phyloP scores from a whole-genome alignment of 2,113 vertebrate species.

The Corydoras sp. region DNA sequence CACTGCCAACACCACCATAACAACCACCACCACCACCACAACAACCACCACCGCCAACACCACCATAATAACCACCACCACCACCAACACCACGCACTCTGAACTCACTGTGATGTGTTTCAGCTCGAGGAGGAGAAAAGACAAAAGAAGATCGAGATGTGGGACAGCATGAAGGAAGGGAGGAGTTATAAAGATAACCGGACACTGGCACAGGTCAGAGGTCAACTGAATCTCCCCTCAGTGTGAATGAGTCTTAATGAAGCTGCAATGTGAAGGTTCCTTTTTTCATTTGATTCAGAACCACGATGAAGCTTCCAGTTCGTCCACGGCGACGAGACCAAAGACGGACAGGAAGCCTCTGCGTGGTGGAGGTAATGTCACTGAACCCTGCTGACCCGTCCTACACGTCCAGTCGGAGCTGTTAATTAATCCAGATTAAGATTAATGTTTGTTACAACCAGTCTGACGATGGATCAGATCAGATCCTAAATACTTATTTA shows the following conservation, averaged over 20 bases:
- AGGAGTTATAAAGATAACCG: constrained; percentile 71
- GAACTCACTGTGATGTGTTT: neutral
- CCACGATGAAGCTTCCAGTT: constrained; percentile 57
- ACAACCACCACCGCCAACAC: no score
- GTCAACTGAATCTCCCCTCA: neutral
- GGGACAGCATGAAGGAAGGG: constrained; percentile 86
- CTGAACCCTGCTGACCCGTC: neutral
- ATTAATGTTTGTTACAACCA: no score
- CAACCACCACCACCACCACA: no score
- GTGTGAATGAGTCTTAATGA: neutral
- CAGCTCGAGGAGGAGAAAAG: constrained; percentile 86
- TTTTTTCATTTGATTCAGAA: constrained; percentile 53
- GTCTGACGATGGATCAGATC: no score
- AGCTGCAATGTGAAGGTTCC: neutral
- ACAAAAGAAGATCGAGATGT: constrained; percentile 80
- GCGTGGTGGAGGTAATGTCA: constrained; percentile 67
- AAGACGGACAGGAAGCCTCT: constrained; percentile 76
- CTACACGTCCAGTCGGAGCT: no score
- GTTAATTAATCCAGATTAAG: no score
- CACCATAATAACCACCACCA: no score
- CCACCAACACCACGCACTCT: no score
- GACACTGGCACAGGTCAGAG: constrained; percentile 62
- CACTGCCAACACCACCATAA: no score
- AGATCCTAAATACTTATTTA: no score
- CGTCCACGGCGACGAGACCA: constrained; percentile 59